These are phyloP conservation scores for Ibycter americanus DNA, from an alignment of 2,797 vertebrate genomes.

Conservation along the genomic window DNA sequence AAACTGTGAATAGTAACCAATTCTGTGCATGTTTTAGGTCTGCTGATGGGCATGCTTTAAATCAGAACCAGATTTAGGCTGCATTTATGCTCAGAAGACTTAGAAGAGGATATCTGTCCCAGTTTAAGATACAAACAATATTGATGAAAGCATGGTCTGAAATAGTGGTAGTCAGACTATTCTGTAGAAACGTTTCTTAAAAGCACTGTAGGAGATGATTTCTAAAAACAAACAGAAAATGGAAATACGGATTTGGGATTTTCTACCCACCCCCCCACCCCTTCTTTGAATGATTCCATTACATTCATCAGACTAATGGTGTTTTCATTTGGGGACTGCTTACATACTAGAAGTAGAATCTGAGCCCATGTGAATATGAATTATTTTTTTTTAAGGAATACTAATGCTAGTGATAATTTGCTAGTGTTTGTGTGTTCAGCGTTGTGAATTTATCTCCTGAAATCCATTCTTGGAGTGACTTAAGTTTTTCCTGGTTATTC, in stretches of 20 bases:
- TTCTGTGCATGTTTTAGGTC: background rate
- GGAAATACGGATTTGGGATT: background rate
- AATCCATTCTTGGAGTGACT: background rate
- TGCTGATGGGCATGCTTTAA: background rate
- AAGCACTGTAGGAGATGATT: background rate
- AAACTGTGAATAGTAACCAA: background rate
- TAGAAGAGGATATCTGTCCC: background rate
- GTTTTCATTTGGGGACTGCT: background rate
- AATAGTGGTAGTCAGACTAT: background rate
- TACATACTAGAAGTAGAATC: background rate
- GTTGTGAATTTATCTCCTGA: background rate
- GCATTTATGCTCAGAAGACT: background rate
- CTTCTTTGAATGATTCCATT: background rate
- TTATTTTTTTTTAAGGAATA: background rate
- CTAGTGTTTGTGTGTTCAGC: fast-evolving
- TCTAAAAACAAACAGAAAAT: background rate
- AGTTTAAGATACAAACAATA: background rate
- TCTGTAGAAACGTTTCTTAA: background rate
- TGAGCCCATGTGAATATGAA: background rate
- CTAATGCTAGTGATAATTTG: background rate
- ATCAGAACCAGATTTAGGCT: background rate
- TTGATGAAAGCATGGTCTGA: background rate
- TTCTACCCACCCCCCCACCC: too few relatives aligned
- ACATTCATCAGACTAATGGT: background rate
- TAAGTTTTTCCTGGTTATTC: background rate